phyloP scores from a whole-genome alignment of 2,888 invertebrate genomes.

The Noctuana brunneofusca region DNA sequence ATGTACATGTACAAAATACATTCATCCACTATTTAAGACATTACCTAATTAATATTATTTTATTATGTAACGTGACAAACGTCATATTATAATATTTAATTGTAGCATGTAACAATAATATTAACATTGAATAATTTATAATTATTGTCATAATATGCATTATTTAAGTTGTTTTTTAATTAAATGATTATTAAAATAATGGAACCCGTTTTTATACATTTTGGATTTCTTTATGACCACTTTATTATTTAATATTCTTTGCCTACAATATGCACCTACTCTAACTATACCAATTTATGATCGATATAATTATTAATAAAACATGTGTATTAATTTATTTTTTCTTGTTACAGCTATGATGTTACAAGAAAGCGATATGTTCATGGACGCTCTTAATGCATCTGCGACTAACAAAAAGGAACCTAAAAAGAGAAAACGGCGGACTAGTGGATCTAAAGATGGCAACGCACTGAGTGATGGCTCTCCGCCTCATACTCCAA shows the following conservation, averaged over 20 bases:
- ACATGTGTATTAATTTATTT: constrained; percentile 13
- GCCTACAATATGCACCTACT: not conserved
- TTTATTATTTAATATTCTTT: not conserved
- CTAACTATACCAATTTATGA: no score
- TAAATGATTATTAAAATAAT: not conserved
- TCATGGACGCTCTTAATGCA: constrained; percentile 94
- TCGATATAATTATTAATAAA: not conserved
- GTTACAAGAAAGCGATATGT: constrained; percentile 95
- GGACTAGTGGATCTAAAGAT: constrained; percentile 88
- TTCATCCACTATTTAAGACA: no score
- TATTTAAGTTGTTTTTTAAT: no score
- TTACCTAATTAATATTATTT: no score
- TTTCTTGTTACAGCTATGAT: constrained; percentile 85
- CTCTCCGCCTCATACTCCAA: constrained; percentile 83
- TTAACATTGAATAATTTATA: no score
- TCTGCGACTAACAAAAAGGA: constrained; percentile 90
- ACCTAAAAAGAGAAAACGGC: constrained; percentile 90
- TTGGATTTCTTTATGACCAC: not conserved
- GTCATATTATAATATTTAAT: no score
- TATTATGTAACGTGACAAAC: no score
- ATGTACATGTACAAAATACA: no score
- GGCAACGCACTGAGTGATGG: constrained; percentile 71
- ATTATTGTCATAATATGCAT: no score
- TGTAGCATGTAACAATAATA: no score
- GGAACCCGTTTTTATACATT: constrained; percentile 23